Conservation (phyloP, 2,113 vertebrate genomes). For the Podocnemis expansa region DNA sequence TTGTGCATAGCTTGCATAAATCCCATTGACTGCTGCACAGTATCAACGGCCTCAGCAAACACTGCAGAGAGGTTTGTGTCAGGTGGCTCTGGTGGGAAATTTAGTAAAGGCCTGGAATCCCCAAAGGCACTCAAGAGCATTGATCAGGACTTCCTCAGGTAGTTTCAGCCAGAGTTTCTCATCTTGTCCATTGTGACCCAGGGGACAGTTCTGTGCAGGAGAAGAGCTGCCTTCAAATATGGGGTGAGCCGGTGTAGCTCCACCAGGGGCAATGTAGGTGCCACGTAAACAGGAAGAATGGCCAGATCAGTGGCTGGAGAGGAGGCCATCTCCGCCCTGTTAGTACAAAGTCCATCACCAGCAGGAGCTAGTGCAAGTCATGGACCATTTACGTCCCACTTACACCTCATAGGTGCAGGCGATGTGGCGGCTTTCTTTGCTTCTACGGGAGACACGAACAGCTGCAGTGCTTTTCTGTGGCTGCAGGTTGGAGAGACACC, state of each 20-base stretch:
- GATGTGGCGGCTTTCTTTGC: not conserved
- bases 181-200: not conserved
- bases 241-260: not conserved
- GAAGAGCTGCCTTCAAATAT: not conserved
- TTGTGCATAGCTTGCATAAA: too few species aligned
- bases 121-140: too few species aligned
- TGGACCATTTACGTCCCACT: not conserved
- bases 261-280: not conserved
- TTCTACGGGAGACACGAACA: not conserved
- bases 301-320: not conserved
- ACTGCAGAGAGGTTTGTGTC: too few species aligned
- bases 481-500: not conserved
- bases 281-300: not conserved
- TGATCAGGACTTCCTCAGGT: too few species aligned
- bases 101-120: too few species aligned
- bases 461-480: not conserved
- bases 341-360: not conserved
- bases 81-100: too few species aligned
- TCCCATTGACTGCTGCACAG: too few species aligned
- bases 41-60: too few species aligned
- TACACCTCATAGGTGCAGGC: not conserved
- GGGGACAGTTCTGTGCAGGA: rapidly evolving
- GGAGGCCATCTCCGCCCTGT: not conserved
- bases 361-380: not conserved
- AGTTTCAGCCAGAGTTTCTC: too few species aligned